Base-by-base conservation (phyloP, 2,113 vertebrate species). In the Amblyornis subalaris region DNA sequence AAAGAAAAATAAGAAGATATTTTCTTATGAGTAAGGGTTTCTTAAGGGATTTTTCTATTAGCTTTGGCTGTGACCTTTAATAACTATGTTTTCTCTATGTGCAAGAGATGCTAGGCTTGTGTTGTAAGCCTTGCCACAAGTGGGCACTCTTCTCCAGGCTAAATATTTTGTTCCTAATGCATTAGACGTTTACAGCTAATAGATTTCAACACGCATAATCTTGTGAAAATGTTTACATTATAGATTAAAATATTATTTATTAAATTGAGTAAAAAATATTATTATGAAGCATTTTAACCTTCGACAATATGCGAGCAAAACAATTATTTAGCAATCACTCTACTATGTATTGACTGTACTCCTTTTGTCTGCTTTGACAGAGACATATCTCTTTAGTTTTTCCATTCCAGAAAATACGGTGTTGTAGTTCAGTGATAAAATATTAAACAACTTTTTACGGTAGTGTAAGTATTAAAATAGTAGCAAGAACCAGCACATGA, bases 141-240 rank as follows among this genome's bases (percentile, higher is more conserved):
- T 85, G 71, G 97, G 95, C 92, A 95, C 66, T 81, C 86, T 92
- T 95, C 60, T 78, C 71, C 50, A 90, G 88, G 64, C 18, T 70
- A 93, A 95, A 42, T 35, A 58, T 51, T 57, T 23, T 42, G 23
- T 44, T 75, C 18, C 9, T 29, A 3, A 10, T 40, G 4, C 0
- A 0, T 71, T 55, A 64, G 21, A 40, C 16, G 4, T 6, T 24
- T 38, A 28, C 7, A 62, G 22, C 4, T 78, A 58, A 36, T 26
- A n/a, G 42, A 83, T 47, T 54, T 76, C 8, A 60, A 18, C 2
- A 22, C 20, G 7, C 16, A 35, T 51, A 54, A 67, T 65, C 35
- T 69, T 11, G 65, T 45, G 23, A 54, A 85, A 85, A 60, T 40
- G 2, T 20, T 67, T 11, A 50, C 16, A 55, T 21, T 47, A 28